Evolutionary conservation across 1,140 invertebrate species (phyloP).

Genomic region (Lethrus apterus): DNA sequence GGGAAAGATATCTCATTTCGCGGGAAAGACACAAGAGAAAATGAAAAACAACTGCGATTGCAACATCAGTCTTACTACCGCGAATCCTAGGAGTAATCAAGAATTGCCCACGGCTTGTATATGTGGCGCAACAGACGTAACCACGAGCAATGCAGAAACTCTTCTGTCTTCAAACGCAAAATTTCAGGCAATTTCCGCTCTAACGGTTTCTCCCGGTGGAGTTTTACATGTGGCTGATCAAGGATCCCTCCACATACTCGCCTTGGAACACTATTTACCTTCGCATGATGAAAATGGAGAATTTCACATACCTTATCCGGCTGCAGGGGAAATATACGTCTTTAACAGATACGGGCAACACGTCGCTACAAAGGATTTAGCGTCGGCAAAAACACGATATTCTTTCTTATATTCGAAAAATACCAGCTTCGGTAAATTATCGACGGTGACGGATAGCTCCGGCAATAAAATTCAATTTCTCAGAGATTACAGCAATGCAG

Average conservation of each 20-base stretch:
- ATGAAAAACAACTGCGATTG: slow-evolving; percentile 52
- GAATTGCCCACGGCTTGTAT: slow-evolving; percentile 46
- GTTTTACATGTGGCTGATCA: slow-evolving; percentile 92
- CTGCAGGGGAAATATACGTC: slow-evolving; percentile 86
- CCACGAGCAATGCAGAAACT: slow-evolving; percentile 68
- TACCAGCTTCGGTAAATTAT: slow-evolving; percentile 89
- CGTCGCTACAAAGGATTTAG: slow-evolving; percentile 84
- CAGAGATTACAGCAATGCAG: slow-evolving; percentile 81
- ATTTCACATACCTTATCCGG: slow-evolving; percentile 87
- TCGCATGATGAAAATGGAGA: slow-evolving; percentile 82
- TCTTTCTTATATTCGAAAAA: slow-evolving; percentile 95
- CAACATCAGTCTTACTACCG: slow-evolving; percentile 49
- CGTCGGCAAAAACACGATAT: slow-evolving; percentile 86
- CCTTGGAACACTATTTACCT: slow-evolving; percentile 84
- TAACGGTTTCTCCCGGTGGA: slow-evolving; percentile 89
- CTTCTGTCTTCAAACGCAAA: slow-evolving; percentile 83
- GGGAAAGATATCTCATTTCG: slow-evolving; percentile 76
- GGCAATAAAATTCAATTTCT: slow-evolving; percentile 90
- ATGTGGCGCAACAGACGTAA: slow-evolving; percentile 56
- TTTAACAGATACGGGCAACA: slow-evolving; percentile 95
- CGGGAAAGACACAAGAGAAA: slow-evolving; percentile 62
- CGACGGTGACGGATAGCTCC: slow-evolving; percentile 84
- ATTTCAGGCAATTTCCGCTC: slow-evolving; percentile 83
- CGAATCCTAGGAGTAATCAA: slow-evolving; percentile 38
- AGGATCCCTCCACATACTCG: slow-evolving; percentile 79